Evolutionary conservation across 2,113 vertebrate genomes (phyloP).

Genomic region (Sinosuthora webbiana): DNA sequence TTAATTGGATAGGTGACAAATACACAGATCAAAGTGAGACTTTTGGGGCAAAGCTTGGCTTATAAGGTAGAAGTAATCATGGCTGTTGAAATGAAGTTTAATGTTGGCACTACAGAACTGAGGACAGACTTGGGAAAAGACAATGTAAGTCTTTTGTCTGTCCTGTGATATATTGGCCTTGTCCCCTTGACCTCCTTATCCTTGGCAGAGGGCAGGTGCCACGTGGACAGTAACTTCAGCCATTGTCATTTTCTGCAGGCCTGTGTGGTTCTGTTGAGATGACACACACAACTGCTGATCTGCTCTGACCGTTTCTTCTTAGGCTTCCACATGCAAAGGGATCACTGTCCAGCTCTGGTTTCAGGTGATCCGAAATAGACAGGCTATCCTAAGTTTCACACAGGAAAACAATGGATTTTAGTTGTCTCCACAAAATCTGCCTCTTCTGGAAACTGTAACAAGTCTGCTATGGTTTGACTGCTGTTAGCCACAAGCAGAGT

Average conservation of each 20-base stretch:
- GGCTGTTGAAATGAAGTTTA: background rate
- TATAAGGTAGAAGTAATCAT: background rate
- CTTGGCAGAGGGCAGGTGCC: background rate
- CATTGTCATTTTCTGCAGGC: background rate
- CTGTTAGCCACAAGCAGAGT: background rate
- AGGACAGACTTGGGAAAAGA: background rate
- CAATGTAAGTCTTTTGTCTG: background rate
- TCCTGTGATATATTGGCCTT: background rate
- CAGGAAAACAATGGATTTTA: background rate
- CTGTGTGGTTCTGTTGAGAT: background rate
- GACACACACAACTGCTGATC: background rate
- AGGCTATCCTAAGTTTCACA: background rate
- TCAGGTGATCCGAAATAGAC: background rate
- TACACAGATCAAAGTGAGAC: background rate
- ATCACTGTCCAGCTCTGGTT: background rate
- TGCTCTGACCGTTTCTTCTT: background rate
- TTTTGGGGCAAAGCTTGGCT: background rate
- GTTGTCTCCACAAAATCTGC: background rate
- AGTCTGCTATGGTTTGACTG: background rate
- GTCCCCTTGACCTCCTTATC: background rate
- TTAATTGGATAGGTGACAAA: background rate
- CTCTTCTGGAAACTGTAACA: background rate
- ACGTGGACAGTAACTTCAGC: fast-evolving
- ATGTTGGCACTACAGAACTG: background rate
- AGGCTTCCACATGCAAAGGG: background rate